Evolutionary conservation across 2,888 invertebrate genomes (phyloP), one percentile per base, ranked within the genome.

Genomic region (Trypoxylon attenuatum): DNA sequence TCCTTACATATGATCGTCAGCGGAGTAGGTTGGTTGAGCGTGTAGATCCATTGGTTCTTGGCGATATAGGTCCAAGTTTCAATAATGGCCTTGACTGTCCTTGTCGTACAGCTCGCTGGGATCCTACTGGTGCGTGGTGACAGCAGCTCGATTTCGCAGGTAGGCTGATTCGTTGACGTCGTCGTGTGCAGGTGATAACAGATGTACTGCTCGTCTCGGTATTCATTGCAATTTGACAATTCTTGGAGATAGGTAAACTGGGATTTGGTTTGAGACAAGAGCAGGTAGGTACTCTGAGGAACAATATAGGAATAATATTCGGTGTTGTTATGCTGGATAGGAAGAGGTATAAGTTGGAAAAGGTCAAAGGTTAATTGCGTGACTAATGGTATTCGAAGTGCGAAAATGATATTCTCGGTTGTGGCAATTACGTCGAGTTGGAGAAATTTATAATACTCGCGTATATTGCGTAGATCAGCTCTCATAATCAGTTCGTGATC

Each of bases 21-120:
- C 0, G 54, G 45, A 13, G 46, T 54, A 46, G 43, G 54, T 4
- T 54, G 8, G 19, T 54, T 29, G 0, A 54, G 38, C 6, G 47
- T 15, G 23, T 55, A 55, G 5, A 47, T 47, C 47, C 55, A 55
- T 41, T 47, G 3, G 38, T 55, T 52, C 2, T 41, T 27, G 2
- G 41, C 10, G 13, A 52, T 52, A n/a, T 52, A 52, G 0, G 41
- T 42, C 52, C 52, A 42, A 2, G 41, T 52, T 42, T 52, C 41
- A 2, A 52, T 42, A 5, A 15, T 42, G 6, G 23, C 42, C 21
- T 52, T 52, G 16, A 52, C 15, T 1, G 42, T 52, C 13, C 42
- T 52, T 16, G 52, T 52, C 13, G 13, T 25, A 5, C 52, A 52
- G 23, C 38, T 13, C 1, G 5, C 38, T 33, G 50, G 22, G 13